Percentiles rank a stretch among this genome's conserved stretches.
phyloP scores from a whole-genome alignment of 2,797 vertebrate species.

The Sus cebifrons region DNA sequence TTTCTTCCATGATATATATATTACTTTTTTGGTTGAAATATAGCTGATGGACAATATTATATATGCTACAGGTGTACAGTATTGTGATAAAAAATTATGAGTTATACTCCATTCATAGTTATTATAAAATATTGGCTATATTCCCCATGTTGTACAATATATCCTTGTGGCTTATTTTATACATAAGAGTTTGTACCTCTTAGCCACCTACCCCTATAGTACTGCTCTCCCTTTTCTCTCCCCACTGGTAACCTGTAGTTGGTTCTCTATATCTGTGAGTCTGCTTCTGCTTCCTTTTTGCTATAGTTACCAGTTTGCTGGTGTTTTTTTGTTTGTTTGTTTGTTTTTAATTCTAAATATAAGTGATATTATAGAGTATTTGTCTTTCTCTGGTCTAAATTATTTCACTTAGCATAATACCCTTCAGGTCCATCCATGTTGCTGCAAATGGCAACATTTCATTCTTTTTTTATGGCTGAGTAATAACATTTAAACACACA shows the following conservation, averaged over 20 bases:
- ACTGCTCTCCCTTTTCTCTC: background rate
- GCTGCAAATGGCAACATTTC: background rate
- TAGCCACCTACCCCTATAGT: background rate
- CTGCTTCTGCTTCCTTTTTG: background rate
- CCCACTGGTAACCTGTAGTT: background rate
- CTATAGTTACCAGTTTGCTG: background rate
- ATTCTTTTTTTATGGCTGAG: background rate
- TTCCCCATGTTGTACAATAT: background rate
- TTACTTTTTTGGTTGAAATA: background rate
- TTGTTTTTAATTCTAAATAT: background rate
- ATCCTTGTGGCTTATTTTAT: background rate
- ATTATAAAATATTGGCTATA: background rate
- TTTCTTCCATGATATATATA: too few relatives aligned
- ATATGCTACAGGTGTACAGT: background rate
- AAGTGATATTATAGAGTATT: background rate
- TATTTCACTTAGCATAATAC: background rate
- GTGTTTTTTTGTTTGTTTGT: too few relatives aligned
- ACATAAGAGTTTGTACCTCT: background rate
- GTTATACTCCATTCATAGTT: background rate
- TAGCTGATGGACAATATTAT: background rate
- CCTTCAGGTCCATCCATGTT: background rate
- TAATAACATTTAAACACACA: background rate
- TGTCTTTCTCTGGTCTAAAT: background rate
- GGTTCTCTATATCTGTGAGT: background rate
- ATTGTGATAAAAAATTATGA: background rate